Conservation (phyloP, 2,797 vertebrate species). For the Cyclura pinguis region DNA sequence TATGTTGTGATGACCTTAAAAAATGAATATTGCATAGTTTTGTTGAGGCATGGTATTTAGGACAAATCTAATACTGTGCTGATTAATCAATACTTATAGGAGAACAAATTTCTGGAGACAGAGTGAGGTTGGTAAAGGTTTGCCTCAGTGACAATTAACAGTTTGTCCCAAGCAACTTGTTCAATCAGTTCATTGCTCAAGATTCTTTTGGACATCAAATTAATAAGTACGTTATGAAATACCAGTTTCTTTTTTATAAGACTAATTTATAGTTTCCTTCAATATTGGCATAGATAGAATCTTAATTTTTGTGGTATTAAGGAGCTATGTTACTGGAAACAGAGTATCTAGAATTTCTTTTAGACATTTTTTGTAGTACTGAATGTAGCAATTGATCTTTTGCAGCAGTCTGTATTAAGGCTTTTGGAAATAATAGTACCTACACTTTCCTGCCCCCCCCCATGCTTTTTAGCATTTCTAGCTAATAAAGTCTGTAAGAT, state of each 20-base stretch:
- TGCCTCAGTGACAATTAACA: background rate
- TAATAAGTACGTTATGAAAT: background rate
- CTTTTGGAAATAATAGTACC: background rate
- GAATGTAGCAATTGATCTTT: background rate
- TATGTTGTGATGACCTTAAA: conserved; percentile 72
- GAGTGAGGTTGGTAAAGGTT: background rate
- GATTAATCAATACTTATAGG: background rate
- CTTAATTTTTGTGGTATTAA: background rate
- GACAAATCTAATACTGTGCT: background rate
- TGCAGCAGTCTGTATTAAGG: background rate
- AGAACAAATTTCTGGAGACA: background rate
- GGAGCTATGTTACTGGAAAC: background rate
- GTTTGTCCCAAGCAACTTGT: background rate
- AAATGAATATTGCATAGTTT: conserved; percentile 3
- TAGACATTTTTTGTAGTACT: background rate
- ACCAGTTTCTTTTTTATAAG: background rate
- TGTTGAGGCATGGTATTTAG: background rate
- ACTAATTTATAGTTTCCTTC: background rate
- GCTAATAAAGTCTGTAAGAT: too few species aligned
- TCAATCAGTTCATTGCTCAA: background rate
- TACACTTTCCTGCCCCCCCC: background rate
- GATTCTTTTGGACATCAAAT: background rate
- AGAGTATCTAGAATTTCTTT: background rate
- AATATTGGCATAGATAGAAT: background rate
- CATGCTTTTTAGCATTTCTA: too few species aligned